Percentiles rank a stretch among this genome's conserved stretches.
Evolutionary conservation across 1,140 invertebrate species (phyloP).

Genomic region (Drosophila eugracilis): DNA sequence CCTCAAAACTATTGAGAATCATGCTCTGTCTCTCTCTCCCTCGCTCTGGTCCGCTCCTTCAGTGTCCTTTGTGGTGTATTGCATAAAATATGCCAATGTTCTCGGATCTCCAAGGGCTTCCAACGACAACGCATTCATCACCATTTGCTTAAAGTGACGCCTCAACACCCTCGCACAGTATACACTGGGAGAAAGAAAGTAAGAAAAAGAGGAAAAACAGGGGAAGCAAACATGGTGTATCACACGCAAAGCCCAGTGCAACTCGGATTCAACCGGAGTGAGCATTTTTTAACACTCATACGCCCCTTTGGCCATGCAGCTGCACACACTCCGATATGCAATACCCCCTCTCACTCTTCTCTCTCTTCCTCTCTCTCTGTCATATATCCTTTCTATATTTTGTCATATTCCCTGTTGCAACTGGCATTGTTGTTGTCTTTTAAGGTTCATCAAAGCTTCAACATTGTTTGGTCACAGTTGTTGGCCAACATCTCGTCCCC

Average conservation of each 20-base stretch:
- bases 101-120: slow-evolving; percentile 42
- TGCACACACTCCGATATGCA: slow-evolving; percentile 21
- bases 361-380: background rate
- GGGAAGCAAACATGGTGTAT: slow-evolving; percentile 7
- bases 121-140: slow-evolving; percentile 71
- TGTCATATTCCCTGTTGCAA: slow-evolving; percentile 71
- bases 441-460: slow-evolving; percentile 82
- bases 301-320: slow-evolving; percentile 69
- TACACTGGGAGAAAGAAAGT: slow-evolving; percentile 23
- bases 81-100: slow-evolving; percentile 80
- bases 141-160: slow-evolving; percentile 80
- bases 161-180: slow-evolving; percentile 30
- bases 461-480: slow-evolving; percentile 83
- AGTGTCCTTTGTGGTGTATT: slow-evolving; percentile 58
- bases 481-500: slow-evolving; percentile 53
- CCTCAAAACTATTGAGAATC: slow-evolving; percentile 47
- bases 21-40: background rate
- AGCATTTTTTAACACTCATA: slow-evolving; percentile 82
- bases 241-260: slow-evolving; percentile 53
- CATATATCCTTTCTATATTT: slow-evolving; percentile 51
- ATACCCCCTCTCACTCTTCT: background rate
- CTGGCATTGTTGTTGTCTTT: slow-evolving; percentile 63
- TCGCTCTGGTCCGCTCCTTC: no score
- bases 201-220: background rate
- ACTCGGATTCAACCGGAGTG: slow-evolving; percentile 75